Evolutionary conservation across 2,797 vertebrate species (phyloP).

Genomic region (Delichon dasypus): DNA sequence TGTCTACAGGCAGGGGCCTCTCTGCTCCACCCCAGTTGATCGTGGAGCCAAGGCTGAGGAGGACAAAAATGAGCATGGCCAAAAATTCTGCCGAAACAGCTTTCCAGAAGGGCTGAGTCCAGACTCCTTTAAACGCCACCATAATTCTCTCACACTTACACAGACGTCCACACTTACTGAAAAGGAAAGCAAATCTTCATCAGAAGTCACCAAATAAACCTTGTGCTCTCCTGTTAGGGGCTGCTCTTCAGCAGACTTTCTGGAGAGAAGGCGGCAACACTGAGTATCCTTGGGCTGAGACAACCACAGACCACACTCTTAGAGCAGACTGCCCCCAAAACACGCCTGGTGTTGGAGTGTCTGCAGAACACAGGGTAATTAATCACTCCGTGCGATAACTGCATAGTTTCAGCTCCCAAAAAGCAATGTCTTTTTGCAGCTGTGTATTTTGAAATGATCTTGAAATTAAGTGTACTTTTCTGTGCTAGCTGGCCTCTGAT

Average conservation of each 20-base stretch:
- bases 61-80: conserved; percentile 91
- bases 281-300: not conserved
- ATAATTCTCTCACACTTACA: conserved; percentile 84
- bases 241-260: not conserved
- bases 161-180: conserved; percentile 85
- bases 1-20: conserved; percentile 83
- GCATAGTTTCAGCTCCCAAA: not conserved
- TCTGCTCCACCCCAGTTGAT: conserved; percentile 87
- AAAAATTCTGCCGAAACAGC: conserved; percentile 91
- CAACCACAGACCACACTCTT: not conserved
- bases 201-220: not conserved
- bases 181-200: conserved; percentile 51
- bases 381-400: not conserved
- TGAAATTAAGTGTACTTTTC: not conserved
- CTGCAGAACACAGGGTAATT: not conserved
- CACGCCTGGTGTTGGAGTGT: not conserved
- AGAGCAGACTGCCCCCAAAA: not conserved
- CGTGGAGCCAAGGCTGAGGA: conserved; percentile 91
- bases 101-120: conserved; percentile 96
- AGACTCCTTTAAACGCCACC: conserved; percentile 94
- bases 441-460: not conserved
- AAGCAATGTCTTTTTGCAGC: rapidly evolving
- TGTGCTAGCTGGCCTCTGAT: not conserved
- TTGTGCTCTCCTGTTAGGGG: not conserved
- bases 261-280: not conserved